Percentiles rank a stretch among this genome's conserved stretches.
Conservation (phyloP, 2,113 vertebrate genomes). For the Fulmarus glacialis region DNA sequence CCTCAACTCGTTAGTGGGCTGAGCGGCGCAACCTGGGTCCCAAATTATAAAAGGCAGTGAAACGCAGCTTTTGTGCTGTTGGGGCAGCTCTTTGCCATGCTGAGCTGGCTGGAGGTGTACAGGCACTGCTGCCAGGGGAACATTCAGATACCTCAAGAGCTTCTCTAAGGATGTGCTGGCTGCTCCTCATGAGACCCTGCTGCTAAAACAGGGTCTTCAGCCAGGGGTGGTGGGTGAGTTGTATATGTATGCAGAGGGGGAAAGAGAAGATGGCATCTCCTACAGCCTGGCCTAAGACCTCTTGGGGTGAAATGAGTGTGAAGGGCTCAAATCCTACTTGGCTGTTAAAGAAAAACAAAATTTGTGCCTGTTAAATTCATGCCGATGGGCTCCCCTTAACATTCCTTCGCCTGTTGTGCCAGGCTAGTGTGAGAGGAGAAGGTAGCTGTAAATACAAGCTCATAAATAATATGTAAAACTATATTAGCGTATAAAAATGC, state of each 20-base stretch:
- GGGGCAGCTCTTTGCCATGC: rapidly evolving
- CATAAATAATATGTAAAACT: background rate
- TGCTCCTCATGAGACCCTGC: background rate
- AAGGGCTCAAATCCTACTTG: background rate
- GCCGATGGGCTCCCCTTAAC: background rate
- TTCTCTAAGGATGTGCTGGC: rapidly evolving
- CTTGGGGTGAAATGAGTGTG: background rate
- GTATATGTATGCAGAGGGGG: rapidly evolving
- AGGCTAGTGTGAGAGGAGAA: background rate
- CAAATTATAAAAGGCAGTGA: background rate
- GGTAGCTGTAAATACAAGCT: background rate
- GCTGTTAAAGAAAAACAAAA: background rate
- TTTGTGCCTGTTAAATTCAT: background rate
- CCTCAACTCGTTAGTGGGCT: background rate
- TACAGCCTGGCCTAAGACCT: background rate
- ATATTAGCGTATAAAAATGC: too few relatives aligned
- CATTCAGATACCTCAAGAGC: background rate
- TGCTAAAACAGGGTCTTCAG: background rate
- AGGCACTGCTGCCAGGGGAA: background rate
- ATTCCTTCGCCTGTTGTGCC: background rate
- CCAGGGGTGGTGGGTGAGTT: too few relatives aligned
- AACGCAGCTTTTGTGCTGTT: rapidly evolving
- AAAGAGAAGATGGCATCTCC: background rate
- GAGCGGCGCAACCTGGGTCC: background rate
- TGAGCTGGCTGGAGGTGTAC: background rate